Conservation (phyloP, 2,797 vertebrate genomes). For the Manis crassicaudata region DNA sequence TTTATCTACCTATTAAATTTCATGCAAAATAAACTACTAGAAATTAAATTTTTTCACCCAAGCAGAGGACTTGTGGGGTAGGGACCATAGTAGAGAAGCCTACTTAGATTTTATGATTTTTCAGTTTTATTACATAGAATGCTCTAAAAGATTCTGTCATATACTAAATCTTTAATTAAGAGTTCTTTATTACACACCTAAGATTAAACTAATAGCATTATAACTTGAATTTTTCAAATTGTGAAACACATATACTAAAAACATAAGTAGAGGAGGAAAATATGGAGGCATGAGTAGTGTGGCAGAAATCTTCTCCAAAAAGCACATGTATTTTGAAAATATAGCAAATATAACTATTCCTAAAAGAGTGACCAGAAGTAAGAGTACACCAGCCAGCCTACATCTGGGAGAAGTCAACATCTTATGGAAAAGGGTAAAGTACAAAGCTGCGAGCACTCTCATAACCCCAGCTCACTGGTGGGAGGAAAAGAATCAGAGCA, state of each 20-base stretch:
- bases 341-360: too few relatives aligned
- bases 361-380: too few relatives aligned
- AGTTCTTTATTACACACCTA: background rate
- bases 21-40: slow-evolving; percentile 6
- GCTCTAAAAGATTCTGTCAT: slow-evolving; percentile 20
- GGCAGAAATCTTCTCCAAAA: too few relatives aligned
- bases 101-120: slow-evolving; percentile 5
- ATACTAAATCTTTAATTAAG: background rate
- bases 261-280: too few relatives aligned
- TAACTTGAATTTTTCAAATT: background rate
- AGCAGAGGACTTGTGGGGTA: background rate
- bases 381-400: too few relatives aligned
- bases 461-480: too few relatives aligned
- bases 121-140: slow-evolving; percentile 22
- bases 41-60: slow-evolving; percentile 4
- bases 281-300: too few relatives aligned
- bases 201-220: background rate
- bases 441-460: too few relatives aligned
- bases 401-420: too few relatives aligned
- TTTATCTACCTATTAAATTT: background rate
- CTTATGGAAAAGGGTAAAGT: too few relatives aligned
- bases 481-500: too few relatives aligned
- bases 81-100: background rate
- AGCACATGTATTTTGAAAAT: too few relatives aligned
- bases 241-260: background rate